These are phyloP conservation scores for Dryobates pubescens DNA, from an alignment of 2,797 vertebrate species.

Conservation along the genomic window DNA sequence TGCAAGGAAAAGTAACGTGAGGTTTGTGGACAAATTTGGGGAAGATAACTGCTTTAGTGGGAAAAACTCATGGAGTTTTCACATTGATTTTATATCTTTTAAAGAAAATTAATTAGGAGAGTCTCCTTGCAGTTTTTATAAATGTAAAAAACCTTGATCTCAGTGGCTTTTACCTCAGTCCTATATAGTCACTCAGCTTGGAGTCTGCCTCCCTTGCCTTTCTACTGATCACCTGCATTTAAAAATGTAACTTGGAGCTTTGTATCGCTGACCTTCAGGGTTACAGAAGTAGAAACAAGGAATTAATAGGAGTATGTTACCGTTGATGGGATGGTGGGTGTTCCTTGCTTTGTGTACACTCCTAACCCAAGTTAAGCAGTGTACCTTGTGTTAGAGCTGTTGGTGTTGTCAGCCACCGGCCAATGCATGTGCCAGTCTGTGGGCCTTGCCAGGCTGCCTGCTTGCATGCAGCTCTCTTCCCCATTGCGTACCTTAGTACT, in stretches of 20 bases:
- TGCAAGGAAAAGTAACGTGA: background rate
- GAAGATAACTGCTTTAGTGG: background rate
- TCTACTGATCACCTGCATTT: background rate
- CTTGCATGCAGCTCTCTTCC: fast-evolving
- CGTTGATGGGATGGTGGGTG: background rate
- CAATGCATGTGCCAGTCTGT: fast-evolving
- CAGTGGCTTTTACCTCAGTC: background rate
- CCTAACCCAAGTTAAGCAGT: background rate
- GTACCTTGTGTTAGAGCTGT: background rate
- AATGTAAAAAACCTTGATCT: background rate
- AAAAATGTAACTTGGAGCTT: background rate
- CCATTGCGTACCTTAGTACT: fast-evolving
- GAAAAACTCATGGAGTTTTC: too few relatives aligned
- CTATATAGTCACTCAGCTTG: background rate
- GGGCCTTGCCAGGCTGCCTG: background rate
- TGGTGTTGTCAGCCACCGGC: fast-evolving
- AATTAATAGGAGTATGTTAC: background rate
- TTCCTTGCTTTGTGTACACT: fast-evolving
- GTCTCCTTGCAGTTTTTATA: background rate
- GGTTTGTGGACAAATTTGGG: background rate
- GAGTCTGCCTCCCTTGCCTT: background rate
- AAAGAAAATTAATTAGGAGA: background rate
- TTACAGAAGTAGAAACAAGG: background rate
- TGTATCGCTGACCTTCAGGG: background rate
- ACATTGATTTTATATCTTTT: too few relatives aligned